Percentiles rank a stretch among this genome's conserved stretches.
These are phyloP conservation scores for Archivesica marissinica DNA, from an alignment of 1,140 invertebrate species.

Conservation along the genomic window DNA sequence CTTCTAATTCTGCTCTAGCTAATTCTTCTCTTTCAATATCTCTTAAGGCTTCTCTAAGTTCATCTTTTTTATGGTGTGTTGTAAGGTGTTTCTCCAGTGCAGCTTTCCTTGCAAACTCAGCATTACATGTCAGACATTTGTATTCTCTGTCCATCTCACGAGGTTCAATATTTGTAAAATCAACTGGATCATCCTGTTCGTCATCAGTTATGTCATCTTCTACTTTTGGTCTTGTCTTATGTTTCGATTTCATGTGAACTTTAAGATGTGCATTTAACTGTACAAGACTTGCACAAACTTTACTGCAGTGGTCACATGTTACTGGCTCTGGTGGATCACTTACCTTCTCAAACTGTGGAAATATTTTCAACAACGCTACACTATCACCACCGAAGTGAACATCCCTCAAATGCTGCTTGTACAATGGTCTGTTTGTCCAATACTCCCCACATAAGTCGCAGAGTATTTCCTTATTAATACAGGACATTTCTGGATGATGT, in stretches of 20 bases:
- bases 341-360: constrained; percentile 10
- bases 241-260: constrained; percentile 9
- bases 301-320: constrained; percentile 41
- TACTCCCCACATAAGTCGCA: constrained; percentile 35
- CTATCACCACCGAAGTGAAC: constrained; percentile 32
- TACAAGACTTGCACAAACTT: not conserved
- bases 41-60: constrained; percentile 25
- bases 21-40: constrained; percentile 42
- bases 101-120: constrained; percentile 38
- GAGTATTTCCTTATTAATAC: constrained; percentile 9
- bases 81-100: constrained; percentile 29
- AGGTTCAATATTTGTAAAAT: constrained; percentile 50
- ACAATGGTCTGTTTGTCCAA: constrained; percentile 5
- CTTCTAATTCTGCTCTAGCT: constrained; percentile 19
- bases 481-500: constrained; percentile 28
- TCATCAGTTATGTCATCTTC: not conserved
- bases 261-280: constrained; percentile 19
- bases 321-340: constrained; percentile 6
- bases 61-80: constrained; percentile 32
- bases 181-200: constrained; percentile 26
- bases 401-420: constrained; percentile 34
- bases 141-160: constrained; percentile 37
- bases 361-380: not conserved
- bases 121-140: constrained; percentile 8
- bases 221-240: not conserved